Conservation (phyloP, 2,113 vertebrate genomes). For the Noturus placidus region DNA sequence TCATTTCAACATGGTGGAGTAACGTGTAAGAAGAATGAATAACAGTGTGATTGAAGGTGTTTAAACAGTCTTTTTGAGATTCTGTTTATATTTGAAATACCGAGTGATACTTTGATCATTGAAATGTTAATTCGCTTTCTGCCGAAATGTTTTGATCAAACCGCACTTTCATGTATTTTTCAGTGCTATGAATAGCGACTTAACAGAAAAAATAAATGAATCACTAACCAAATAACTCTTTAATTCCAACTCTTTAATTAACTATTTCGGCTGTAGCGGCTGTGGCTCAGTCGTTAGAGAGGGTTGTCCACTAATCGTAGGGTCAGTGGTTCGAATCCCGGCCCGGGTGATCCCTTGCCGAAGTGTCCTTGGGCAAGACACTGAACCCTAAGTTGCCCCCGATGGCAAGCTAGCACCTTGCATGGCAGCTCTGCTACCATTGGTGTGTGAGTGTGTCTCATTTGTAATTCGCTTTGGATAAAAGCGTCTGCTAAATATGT, state of each 20-base stretch:
- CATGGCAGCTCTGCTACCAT: too few species aligned
- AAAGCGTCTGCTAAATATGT: too few species aligned
- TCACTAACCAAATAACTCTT: background rate
- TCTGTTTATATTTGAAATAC: background rate
- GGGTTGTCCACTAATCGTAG: too few species aligned
- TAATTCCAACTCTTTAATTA: background rate
- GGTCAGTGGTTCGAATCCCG: too few species aligned
- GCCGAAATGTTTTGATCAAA: background rate
- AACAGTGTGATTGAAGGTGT: background rate
- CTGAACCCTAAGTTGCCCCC: too few species aligned
- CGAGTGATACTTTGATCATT: background rate
- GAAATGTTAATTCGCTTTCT: background rate
- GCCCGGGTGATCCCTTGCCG: too few species aligned
- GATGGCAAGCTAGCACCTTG: too few species aligned
- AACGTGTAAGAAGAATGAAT: background rate
- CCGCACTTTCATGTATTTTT: background rate
- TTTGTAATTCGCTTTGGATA: too few species aligned
- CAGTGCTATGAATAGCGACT: background rate
- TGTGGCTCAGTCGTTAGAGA: too few species aligned
- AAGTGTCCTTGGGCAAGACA: too few species aligned
- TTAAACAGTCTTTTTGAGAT: background rate
- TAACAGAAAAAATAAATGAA: background rate
- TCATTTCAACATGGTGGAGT: background rate
- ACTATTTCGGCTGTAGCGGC: too few species aligned
- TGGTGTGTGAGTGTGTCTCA: too few species aligned